Percentiles rank a stretch among this genome's conserved stretches.
These are phyloP conservation scores for Gallinago solitaria DNA, from an alignment of 2,797 vertebrate species.

Conservation along the genomic window DNA sequence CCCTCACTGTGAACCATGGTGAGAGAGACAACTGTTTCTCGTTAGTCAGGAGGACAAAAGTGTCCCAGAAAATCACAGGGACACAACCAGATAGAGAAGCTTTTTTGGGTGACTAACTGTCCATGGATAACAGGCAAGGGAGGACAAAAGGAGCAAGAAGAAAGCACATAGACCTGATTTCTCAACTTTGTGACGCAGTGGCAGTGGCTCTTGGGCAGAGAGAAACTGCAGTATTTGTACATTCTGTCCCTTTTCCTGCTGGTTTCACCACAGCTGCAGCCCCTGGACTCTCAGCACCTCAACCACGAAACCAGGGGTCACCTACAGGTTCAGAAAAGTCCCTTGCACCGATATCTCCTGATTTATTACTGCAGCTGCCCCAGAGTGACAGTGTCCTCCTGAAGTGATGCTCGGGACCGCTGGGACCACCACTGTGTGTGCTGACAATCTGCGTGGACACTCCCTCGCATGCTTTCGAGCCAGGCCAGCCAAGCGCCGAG, in stretches of 20 bases:
- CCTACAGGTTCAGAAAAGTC: not conserved
- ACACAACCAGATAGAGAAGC: not conserved
- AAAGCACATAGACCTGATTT: not conserved
- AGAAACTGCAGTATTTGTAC: not conserved
- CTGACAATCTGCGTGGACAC: fast-evolving
- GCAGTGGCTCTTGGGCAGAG: not conserved
- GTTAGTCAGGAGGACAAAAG: not conserved
- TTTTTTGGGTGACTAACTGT: not conserved
- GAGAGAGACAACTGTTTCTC: not conserved
- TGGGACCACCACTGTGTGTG: not conserved
- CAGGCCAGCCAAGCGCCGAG: not conserved
- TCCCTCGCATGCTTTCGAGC: not conserved
- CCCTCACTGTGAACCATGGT: not conserved
- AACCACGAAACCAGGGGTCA: fast-evolving
- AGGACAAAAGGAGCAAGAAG: not conserved
- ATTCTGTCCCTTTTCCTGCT: not conserved
- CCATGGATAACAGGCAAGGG: not conserved
- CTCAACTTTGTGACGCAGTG: not conserved
- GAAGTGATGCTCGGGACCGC: not conserved
- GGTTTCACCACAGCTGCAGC: not conserved
- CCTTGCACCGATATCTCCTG: not conserved
- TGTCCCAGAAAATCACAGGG: not conserved
- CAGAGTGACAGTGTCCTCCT: fast-evolving
- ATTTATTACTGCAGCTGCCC: not conserved
- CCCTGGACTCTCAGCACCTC: not conserved